Percentiles rank a stretch among this genome's conserved stretches.
Conservation (phyloP, 1,140 invertebrate species). For the Drosophila pectinifera region DNA sequence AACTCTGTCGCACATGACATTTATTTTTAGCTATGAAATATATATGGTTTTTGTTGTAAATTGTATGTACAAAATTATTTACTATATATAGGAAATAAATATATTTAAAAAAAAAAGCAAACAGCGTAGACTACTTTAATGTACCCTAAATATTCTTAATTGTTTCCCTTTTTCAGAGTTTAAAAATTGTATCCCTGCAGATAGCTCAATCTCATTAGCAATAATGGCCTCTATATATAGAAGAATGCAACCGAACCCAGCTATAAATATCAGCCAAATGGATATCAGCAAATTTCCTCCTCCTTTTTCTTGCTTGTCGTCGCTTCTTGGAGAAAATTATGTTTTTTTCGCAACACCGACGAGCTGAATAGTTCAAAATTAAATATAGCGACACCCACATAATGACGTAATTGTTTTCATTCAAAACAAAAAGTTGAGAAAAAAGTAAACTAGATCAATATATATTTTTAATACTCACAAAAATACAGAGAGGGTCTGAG, state of each 20-base stretch:
- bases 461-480: conserved; percentile 15
- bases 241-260: conserved; percentile 3
- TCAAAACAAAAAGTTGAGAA: conserved; percentile 53
- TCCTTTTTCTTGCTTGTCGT: conserved; percentile 7
- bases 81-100: too few species aligned
- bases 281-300: conserved; percentile 12
- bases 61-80: too few species aligned
- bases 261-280: conserved; percentile 39
- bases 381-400: conserved; percentile 62
- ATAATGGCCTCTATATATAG: background rate
- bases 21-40: too few species aligned
- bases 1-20: too few species aligned
- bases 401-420: conserved; percentile 71
- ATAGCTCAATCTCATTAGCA: background rate
- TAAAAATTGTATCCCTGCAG: background rate
- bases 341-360: conserved; percentile 7
- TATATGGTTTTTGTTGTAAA: too few species aligned
- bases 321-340: conserved; percentile 44
- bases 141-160: too few species aligned
- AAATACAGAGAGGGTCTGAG: background rate
- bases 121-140: too few species aligned
- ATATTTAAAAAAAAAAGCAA: too few species aligned
- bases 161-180: too few species aligned
- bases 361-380: conserved; percentile 44
- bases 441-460: conserved; percentile 21